A percentile compares a stretch with the other conserved stretches of the same genome.
These are phyloP conservation scores for Amphiprion percula DNA, from an alignment of 2,113 vertebrate species.

Conservation along the genomic window DNA sequence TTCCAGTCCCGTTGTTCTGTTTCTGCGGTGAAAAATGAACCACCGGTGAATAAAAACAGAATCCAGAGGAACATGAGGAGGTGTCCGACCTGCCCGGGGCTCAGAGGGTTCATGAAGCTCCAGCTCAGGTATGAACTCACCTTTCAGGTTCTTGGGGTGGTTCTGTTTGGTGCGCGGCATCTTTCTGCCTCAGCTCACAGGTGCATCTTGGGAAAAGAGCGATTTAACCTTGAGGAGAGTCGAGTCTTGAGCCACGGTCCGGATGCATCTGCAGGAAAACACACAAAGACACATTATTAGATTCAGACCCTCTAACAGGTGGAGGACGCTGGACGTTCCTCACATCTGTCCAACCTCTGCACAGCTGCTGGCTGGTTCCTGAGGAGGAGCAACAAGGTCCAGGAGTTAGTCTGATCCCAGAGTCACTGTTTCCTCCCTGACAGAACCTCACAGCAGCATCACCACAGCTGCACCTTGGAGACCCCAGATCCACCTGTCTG, in stretches of 20 bases:
- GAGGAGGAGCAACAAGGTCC: background rate
- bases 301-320: slow-evolving; percentile 52
- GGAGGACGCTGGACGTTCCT: no score
- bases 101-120: no score
- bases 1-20: no score
- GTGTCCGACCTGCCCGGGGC: no score
- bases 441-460: no score
- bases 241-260: slow-evolving; percentile 32
- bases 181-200: slow-evolving; percentile 83
- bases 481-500: slow-evolving; percentile 17
- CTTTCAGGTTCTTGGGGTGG: slow-evolving; percentile 97
- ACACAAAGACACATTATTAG: slow-evolving; percentile 8
- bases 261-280: slow-evolving; percentile 61
- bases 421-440: no score
- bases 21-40: no score
- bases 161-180: slow-evolving; percentile 99
- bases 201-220: slow-evolving; percentile 71
- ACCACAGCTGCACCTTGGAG: slow-evolving; percentile 3
- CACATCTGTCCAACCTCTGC: no score
- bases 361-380: no score
- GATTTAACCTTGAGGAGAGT: slow-evolving; percentile 42
- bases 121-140: slow-evolving; percentile 77
- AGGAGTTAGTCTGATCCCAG: background rate
- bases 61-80: no score
- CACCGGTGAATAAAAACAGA: no score